Base-by-base conservation (phyloP, 1,140 invertebrate species). In the Lanistes nyassanus region DNA sequence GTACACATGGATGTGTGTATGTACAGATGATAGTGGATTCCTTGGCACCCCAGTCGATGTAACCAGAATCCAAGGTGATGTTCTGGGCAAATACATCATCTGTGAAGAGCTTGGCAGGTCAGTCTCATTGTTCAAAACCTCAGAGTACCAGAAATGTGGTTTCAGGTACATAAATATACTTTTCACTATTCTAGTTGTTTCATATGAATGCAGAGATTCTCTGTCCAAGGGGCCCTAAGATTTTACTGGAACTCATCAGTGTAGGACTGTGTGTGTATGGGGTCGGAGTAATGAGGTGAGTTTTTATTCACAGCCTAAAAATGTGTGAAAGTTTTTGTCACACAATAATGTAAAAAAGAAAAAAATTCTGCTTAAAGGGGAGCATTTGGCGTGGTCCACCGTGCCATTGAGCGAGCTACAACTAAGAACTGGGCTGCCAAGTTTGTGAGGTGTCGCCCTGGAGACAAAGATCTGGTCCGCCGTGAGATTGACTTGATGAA, bases 401-500 rank as follows among this genome's bases (percentile, higher is more conserved):
- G 98, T 39, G 98, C 97, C 85, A 93, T 97, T 51, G 98, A 99
- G 90, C 92, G 96, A 78, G 93, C 95, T 37, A 98, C 97, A 56
- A 97, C 97, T 36, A 97, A 98, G 87, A 97, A 97, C 77, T 99
- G 98, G 89, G 98, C 98, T 0, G 98, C 98, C 55, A 99, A 99
- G 91, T 99, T 99, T 88, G 98, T 99, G 83, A 97, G 96, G 2
- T 97, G 97, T 51, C 94, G 95, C 2, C 95, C 97, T 81, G 92
- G 94, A 26, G 98, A 99, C 89, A 99, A 98, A 86, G 96, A 98
- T 85, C 90, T 97, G 3, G 98, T 99, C 70, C 93, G 96, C 75
- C 96, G 98, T 82, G 98, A 99, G 91, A 99, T 99, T 78, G 97
- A 99, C 85, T 97, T 99, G 66, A 99, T 99, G 98, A 99, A 99